These are phyloP conservation scores for Neosalanx taihuensis DNA, from an alignment of 2,797 vertebrate species.

Conservation along the genomic window DNA sequence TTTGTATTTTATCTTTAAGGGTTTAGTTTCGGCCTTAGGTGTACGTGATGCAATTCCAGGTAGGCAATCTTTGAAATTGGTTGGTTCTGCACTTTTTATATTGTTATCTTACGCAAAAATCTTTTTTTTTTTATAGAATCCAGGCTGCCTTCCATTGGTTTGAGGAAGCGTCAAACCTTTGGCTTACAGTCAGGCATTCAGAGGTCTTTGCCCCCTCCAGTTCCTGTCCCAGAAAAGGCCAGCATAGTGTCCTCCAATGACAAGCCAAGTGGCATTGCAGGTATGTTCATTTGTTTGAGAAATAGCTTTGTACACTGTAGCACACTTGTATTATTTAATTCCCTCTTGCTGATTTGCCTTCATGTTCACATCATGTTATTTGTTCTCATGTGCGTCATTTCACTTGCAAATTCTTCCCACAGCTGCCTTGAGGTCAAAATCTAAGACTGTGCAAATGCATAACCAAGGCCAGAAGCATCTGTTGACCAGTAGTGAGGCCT, in stretches of 20 bases:
- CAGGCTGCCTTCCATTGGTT: constrained; percentile 37
- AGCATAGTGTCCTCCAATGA: constrained; percentile 1
- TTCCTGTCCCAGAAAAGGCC: constrained; percentile 20
- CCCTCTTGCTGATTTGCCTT: background rate
- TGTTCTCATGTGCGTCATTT: background rate
- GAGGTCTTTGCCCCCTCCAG: constrained; percentile 30
- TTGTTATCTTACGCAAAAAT: background rate
- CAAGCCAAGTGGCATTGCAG: constrained; percentile 17
- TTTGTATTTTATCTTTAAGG: no score
- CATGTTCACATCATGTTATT: background rate
- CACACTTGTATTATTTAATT: background rate
- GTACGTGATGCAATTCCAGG: constrained; percentile 29
- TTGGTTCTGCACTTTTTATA: background rate
- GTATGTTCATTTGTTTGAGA: background rate
- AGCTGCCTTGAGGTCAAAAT: background rate
- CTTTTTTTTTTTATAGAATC: constrained; percentile 31
- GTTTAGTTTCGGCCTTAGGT: background rate
- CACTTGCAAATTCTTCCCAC: background rate
- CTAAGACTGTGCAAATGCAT: background rate
- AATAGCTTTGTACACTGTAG: background rate
- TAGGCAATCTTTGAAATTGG: background rate
- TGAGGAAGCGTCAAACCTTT: constrained; percentile 32
- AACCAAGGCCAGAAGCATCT: background rate
- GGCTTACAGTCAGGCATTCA: constrained; percentile 32
- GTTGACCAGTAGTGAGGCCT: background rate